phyloP scores from a whole-genome alignment of 2,113 vertebrate genomes.

The Scartelaos histophorus region DNA sequence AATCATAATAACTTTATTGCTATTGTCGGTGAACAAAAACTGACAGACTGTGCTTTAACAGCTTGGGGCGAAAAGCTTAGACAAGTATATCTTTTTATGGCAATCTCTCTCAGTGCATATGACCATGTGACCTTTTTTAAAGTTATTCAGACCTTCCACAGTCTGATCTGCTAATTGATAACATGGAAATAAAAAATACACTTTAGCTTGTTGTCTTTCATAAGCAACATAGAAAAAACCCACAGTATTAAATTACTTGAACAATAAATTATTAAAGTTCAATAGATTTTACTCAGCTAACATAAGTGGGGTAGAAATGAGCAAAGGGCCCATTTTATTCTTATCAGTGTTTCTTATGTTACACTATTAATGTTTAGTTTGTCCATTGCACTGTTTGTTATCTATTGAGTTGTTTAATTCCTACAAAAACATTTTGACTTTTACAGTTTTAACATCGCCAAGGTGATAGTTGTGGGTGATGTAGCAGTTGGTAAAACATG shows the following conservation, averaged over 20 bases:
- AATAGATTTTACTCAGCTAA: too few species aligned
- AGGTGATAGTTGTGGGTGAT: slow-evolving; percentile 94
- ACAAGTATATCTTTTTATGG: too few species aligned
- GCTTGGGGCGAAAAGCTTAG: too few species aligned
- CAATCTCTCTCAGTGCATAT: neutral
- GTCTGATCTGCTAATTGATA: too few species aligned
- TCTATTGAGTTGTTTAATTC: neutral
- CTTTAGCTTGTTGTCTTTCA: too few species aligned
- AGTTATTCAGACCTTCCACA: neutral
- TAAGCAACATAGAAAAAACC: too few species aligned
- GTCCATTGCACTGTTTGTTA: neutral
- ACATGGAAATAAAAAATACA: too few species aligned
- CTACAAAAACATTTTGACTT: neutral
- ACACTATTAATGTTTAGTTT: neutral
- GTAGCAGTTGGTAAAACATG: slow-evolving; percentile 94
- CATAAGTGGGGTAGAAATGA: too few species aligned
- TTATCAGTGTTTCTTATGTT: too few species aligned
- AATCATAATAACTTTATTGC: neutral
- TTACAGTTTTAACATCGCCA: slow-evolving; percentile 91
- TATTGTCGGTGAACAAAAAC: neutral
- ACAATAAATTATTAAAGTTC: too few species aligned
- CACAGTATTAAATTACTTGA: neutral
- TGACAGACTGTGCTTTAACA: too few species aligned
- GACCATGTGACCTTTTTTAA: neutral
- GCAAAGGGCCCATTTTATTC: too few species aligned